phyloP scores from a whole-genome alignment of 2,113 vertebrate genomes.

The Phyllopteryx taeniolatus region DNA sequence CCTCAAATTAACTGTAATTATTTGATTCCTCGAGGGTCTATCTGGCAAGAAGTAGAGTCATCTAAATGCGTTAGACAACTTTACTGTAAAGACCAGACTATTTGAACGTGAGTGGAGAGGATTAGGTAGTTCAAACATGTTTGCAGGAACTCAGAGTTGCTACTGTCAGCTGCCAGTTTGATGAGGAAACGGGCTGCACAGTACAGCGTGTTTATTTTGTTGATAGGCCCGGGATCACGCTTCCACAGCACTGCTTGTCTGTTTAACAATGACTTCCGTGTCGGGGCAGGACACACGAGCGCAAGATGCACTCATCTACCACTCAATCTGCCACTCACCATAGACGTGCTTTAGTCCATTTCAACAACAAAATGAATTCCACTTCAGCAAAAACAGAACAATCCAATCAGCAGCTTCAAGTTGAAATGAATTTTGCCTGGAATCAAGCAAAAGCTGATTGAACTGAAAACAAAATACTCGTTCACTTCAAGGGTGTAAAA shows the following conservation, averaged over 20 bases:
- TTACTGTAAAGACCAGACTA: conserved; percentile 10
- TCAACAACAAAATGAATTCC: conserved; percentile 2
- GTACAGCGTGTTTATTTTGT: conserved; percentile 8
- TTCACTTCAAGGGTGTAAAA: too few relatives aligned
- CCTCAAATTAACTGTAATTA: background rate
- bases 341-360: background rate
- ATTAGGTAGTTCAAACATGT: conserved; percentile 1
- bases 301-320: conserved; percentile 6
- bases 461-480: too few relatives aligned
- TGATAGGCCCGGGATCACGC: conserved; percentile 10
- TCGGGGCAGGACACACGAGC: conserved; percentile 11
- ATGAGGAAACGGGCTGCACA: conserved; percentile 26
- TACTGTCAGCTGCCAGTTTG: conserved; percentile 24
- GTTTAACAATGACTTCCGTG: conserved; percentile 17
- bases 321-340: background rate
- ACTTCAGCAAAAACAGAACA: background rate
- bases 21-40: background rate
- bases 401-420: background rate
- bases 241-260: background rate
- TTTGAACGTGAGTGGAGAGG: conserved; percentile 7
- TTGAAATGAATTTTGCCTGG: background rate
- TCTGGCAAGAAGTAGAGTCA: background rate
- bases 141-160: conserved; percentile 14
- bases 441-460: background rate
- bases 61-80: conserved; percentile 21